These are phyloP conservation scores for Panagrolaimus sp. DNA, from an alignment of 1,140 invertebrate species.

Conservation along the genomic window DNA sequence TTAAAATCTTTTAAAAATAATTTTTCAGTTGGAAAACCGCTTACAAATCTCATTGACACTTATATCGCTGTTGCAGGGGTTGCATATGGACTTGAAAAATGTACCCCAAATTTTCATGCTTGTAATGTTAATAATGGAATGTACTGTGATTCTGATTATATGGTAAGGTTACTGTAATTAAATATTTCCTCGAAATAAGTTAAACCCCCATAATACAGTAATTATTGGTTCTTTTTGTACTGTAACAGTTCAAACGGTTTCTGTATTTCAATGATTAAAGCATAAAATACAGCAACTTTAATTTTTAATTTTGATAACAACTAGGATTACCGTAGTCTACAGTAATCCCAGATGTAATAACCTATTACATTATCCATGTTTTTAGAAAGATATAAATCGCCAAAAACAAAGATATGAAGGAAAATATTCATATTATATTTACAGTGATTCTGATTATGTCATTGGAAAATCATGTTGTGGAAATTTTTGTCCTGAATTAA, in stretches of 20 bases:
- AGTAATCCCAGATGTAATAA: too few species aligned
- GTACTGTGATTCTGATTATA: slow-evolving; percentile 16
- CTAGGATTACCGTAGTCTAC: too few species aligned
- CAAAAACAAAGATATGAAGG: not conserved
- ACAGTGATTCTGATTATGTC: not conserved
- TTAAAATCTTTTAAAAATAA: too few species aligned
- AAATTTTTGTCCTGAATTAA: not conserved
- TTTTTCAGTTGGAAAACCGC: slow-evolving; percentile 17
- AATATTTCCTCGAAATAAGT: too few species aligned
- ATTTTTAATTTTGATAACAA: too few species aligned
- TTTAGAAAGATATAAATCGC: not conserved
- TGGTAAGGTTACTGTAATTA: not conserved
- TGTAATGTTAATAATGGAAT: slow-evolving; percentile 25
- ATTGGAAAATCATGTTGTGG: not conserved
- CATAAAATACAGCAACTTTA: too few species aligned
- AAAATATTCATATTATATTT: not conserved
- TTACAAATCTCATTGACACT: slow-evolving; percentile 31
- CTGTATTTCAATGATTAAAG: not conserved
- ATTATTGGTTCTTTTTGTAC: too few species aligned
- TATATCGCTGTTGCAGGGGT: slow-evolving; percentile 29
- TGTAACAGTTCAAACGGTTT: too few species aligned
- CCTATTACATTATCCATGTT: not conserved
- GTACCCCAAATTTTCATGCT: not conserved
- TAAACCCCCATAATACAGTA: too few species aligned
- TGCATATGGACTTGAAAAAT: slow-evolving; percentile 19